phyloP scores from a whole-genome alignment of 2,113 vertebrate genomes.

The Syngnathus typhle region DNA sequence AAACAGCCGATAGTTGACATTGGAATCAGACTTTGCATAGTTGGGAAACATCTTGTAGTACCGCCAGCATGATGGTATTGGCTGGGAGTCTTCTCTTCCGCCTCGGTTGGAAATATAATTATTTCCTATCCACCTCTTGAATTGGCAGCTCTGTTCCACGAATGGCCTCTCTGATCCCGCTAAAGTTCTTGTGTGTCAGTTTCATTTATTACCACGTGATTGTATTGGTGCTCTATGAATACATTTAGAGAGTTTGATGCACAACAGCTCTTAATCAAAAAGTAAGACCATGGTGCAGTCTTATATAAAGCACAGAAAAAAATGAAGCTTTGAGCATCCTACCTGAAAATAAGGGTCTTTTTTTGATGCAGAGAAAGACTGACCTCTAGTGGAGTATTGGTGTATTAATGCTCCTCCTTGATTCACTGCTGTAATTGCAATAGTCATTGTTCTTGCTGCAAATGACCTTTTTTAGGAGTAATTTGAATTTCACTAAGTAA shows the following conservation, averaged over 20 bases:
- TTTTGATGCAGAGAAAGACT: constrained; percentile 49
- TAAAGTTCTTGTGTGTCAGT: background rate
- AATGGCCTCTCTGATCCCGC: background rate
- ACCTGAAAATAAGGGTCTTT: background rate
- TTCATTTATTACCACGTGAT: background rate
- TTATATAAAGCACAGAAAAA: constrained; percentile 15
- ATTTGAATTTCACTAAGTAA: background rate
- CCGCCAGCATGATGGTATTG: background rate
- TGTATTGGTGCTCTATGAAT: background rate
- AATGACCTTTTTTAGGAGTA: background rate
- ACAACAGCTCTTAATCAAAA: background rate
- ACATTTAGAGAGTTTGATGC: background rate
- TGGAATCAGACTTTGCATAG: background rate
- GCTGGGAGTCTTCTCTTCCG: constrained; percentile 17
- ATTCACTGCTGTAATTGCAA: background rate
- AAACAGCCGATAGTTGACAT: too few relatives aligned
- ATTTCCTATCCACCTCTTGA: constrained; percentile 10
- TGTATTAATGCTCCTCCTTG: background rate
- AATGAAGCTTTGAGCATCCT: constrained; percentile 7
- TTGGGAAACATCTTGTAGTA: background rate
- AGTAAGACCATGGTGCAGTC: constrained; percentile 11
- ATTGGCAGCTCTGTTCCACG: constrained; percentile 13
- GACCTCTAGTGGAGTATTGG: constrained; percentile 60
- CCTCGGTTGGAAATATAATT: constrained; percentile 21
- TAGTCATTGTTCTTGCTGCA: background rate